A percentile compares a stretch with the other conserved stretches of the same genome.
phyloP scores from a whole-genome alignment of 2,888 invertebrate species.

The Nebria brevicollis region DNA sequence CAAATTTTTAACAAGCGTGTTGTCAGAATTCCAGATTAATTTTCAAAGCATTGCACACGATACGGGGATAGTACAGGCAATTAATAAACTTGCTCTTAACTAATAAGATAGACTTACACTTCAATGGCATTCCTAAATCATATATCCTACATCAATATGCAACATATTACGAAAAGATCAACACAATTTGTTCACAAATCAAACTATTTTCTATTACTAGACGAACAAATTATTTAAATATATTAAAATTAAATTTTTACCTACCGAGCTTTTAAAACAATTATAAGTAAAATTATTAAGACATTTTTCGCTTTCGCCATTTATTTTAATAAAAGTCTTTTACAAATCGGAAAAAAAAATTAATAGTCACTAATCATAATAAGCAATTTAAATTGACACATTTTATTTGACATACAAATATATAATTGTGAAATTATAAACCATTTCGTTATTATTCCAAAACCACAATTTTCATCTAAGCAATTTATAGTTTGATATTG shows the following conservation, averaged over 20 bases:
- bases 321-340: too few species aligned
- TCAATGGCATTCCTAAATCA: conserved; percentile 26
- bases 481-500: not conserved
- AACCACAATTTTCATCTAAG: not conserved
- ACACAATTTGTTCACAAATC: not conserved
- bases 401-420: not conserved
- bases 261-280: too few species aligned
- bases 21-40: conserved; percentile 32
- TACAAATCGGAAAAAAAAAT: too few species aligned
- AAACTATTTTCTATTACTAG: too few species aligned
- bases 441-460: not conserved
- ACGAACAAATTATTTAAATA: too few species aligned
- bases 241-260: too few species aligned
- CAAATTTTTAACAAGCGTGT: not conserved
- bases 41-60: conserved; percentile 32
- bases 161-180: not conserved
- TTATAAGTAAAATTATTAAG: too few species aligned
- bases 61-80: conserved; percentile 34
- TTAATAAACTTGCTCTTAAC: conserved; percentile 31
- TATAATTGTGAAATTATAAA: not conserved
- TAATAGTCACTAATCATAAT: too few species aligned
- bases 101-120: conserved; percentile 37
- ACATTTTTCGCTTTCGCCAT: too few species aligned
- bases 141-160: not conserved
- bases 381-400: not conserved